Percentiles rank a stretch among this genome's conserved stretches.
phyloP scores from a whole-genome alignment of 2,113 vertebrate genomes.

The Zingel zingel region DNA sequence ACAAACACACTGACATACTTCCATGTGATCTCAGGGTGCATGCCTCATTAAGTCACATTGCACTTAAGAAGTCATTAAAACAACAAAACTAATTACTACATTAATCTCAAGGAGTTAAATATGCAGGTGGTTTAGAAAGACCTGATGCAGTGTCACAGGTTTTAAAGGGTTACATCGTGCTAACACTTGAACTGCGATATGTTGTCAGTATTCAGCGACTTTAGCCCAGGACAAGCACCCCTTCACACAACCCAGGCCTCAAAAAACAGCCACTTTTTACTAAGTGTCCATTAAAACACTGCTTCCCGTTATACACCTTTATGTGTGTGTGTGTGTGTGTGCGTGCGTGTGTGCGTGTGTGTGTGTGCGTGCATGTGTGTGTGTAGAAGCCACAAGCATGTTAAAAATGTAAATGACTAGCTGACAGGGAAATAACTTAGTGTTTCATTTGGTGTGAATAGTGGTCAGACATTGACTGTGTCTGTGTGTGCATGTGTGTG shows the following conservation, averaged over 20 bases:
- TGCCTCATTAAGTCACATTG: too few species aligned
- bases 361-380: slow-evolving; percentile 1
- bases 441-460: slow-evolving; percentile 61
- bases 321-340: not conserved
- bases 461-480: slow-evolving; percentile 18
- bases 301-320: slow-evolving; percentile 40
- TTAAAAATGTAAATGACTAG: slow-evolving; percentile 64
- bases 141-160: not conserved
- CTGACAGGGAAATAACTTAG: slow-evolving; percentile 36
- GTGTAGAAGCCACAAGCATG: slow-evolving; percentile 60
- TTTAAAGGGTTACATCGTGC: not conserved
- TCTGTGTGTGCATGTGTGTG: not conserved
- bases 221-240: slow-evolving; percentile 19
- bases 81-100: too few species aligned
- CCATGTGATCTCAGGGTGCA: too few species aligned
- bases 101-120: not conserved
- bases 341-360: not conserved
- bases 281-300: slow-evolving; percentile 62
- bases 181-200: not conserved
- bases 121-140: not conserved
- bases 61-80: too few species aligned
- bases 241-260: slow-evolving; percentile 36
- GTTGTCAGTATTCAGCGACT: not conserved
- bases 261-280: slow-evolving; percentile 59
- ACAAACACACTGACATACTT: too few species aligned